phyloP scores from a whole-genome alignment of 2,113 vertebrate genomes.

The Hydrolagus affinis region DNA sequence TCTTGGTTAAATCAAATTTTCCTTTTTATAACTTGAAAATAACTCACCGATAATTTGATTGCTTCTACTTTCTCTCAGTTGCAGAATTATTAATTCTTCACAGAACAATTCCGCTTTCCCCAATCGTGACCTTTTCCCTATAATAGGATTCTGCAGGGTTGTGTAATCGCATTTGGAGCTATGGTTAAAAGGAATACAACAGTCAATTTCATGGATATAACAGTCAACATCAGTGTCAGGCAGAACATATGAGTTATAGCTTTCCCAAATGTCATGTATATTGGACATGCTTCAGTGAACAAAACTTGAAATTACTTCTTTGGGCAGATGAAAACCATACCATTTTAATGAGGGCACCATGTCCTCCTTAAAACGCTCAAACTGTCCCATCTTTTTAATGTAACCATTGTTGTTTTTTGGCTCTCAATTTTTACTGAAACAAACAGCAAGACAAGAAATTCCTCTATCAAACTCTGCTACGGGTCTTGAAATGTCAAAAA shows the following conservation, averaged over 20 bases:
- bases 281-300: not conserved
- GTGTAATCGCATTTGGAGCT: not conserved
- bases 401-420: not conserved
- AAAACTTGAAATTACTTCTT: slow-evolving; percentile 1
- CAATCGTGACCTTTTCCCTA: not conserved
- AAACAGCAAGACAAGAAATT: not conserved
- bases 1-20: too few species aligned
- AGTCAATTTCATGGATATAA: slow-evolving; percentile 6
- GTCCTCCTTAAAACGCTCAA: not conserved
- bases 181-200: not conserved
- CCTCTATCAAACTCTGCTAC: too few species aligned
- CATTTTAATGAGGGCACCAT: not conserved
- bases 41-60: too few species aligned
- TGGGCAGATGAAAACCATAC: not conserved
- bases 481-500: too few species aligned
- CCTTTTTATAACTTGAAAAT: too few species aligned
- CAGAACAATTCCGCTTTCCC: not conserved
- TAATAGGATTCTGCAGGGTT: not conserved
- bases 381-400: not conserved
- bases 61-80: too few species aligned
- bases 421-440: not conserved
- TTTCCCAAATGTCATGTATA: slow-evolving; percentile 10
- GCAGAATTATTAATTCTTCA: slow-evolving; percentile 3
- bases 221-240: not conserved
- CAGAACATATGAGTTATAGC: not conserved